A percentile compares a stretch with the other conserved stretches of the same genome.
Evolutionary conservation across 2,888 invertebrate species (phyloP).

Genomic region (Drosophila leonis): DNA sequence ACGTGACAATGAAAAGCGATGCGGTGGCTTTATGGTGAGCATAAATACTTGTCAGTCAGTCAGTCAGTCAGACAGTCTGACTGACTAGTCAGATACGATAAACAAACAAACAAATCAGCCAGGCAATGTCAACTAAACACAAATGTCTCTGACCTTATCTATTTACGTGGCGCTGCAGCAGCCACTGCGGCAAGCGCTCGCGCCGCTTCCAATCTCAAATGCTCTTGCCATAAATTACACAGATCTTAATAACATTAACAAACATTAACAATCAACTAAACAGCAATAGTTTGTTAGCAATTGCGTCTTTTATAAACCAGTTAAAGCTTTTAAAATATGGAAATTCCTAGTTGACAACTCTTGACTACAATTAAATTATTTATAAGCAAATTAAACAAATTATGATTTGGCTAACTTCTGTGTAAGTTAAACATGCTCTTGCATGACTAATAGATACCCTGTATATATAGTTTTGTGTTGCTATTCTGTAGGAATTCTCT

Average conservation of each 20-base stretch:
- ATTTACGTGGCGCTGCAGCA: conserved; percentile 62
- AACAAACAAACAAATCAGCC: conserved; percentile 19
- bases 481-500: too few relatives aligned
- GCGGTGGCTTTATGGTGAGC: conserved; percentile 85
- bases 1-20: conserved; percentile 85
- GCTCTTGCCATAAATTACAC: conserved; percentile 8
- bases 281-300: neutral
- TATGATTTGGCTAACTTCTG: too few relatives aligned
- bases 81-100: conserved; percentile 26
- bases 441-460: neutral
- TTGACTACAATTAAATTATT: neutral
- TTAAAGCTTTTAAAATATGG: neutral
- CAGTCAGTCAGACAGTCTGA: neutral
- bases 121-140: conserved; percentile 23
- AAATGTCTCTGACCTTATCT: conserved; percentile 61
- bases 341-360: neutral
- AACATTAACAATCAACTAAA: neutral
- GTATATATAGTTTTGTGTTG: neutral
- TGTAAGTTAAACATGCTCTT: neutral
- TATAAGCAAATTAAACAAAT: too few relatives aligned
- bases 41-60: conserved; percentile 38
- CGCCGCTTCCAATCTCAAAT: conserved; percentile 6
- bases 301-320: neutral
- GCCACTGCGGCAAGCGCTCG: conserved; percentile 59
- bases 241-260: neutral